Percentiles rank a stretch among this genome's conserved stretches.
Conservation (phyloP, 1,140 invertebrate species). For the Drosophila bifasciata region DNA sequence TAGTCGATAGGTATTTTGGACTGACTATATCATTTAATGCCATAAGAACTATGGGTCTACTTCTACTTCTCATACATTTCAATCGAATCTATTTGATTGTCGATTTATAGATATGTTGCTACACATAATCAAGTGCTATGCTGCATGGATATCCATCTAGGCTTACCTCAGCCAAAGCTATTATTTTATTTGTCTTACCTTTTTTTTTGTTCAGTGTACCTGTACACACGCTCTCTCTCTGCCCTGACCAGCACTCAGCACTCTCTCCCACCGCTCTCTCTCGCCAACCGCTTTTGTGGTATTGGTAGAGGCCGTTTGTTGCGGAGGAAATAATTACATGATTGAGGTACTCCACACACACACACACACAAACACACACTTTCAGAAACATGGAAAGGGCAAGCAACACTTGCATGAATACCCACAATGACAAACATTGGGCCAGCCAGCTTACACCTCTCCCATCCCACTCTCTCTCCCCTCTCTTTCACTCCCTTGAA, state of each 20-base stretch:
- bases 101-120: too few relatives aligned
- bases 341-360: conserved; percentile 75
- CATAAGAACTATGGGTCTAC: too few relatives aligned
- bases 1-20: too few relatives aligned
- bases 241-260: neutral
- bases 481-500: neutral
- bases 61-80: too few relatives aligned
- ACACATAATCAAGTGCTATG: too few relatives aligned
- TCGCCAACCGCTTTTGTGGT: conserved; percentile 42
- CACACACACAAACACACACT: conserved; percentile 30
- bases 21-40: too few relatives aligned
- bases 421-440: conserved; percentile 51
- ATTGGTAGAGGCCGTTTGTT: conserved; percentile 53
- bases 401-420: conserved; percentile 31
- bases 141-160: too few relatives aligned
- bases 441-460: conserved; percentile 3
- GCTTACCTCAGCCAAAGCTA: too few relatives aligned
- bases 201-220: neutral
- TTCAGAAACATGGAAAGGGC: conserved; percentile 10
- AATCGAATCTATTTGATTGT: too few relatives aligned
- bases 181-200: too few relatives aligned
- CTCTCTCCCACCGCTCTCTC: conserved; percentile 21
- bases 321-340: conserved; percentile 84
- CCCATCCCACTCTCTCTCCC: too few relatives aligned
- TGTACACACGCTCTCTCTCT: conserved; percentile 7